Base-by-base conservation (phyloP, 2,113 vertebrate species). In the Eolophus roseicapilla region DNA sequence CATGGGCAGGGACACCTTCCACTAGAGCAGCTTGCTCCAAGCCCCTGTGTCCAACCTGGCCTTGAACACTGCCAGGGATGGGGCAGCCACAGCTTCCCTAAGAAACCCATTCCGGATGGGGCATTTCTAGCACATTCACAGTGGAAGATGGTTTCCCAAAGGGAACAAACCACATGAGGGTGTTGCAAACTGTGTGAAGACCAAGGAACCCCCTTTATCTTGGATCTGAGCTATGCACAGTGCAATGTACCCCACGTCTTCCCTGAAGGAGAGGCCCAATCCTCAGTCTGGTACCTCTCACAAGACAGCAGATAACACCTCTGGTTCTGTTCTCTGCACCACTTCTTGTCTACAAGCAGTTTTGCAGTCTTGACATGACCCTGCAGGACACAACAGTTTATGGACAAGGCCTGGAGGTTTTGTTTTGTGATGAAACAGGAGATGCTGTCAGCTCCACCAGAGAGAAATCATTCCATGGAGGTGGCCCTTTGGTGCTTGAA, bases 161-260 rank as follows among this genome's bases (percentile, higher is more conserved):
- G 27, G 16, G 23, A 49, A 67, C 31, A 90, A 74, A 16, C 0
- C 49, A 27, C 20, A 11, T 1, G 6, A 70, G 7, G 29, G 3
- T 39, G 49, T 43, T 65, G 31, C 4, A 76, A 96, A 60, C 17
- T 4, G 3, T 43, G 37, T 17, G 13, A 4, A 53, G 37, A 59
- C 60, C 44, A 11, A 3, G 49, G 29, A 89, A 41, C 5, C 6
- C 39, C 10, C 14, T 90, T 86, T 7, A 21, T 8, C 24, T 41
- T 63, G 2, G 3, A 27, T 21, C 19, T 31, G 46, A 88, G 64
- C 71, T 39, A 12, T 4, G 35, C 46, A 57, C 33, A 41, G 39
- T 6, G 2, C 0, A 0, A 50, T 12, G 7, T 5, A 17, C 11
- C 28, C 69, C 53, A 50, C 12, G 50, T 13, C 62, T 49, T 44